A percentile compares a stretch with the other conserved stretches of the same genome.
Evolutionary conservation across 1,140 invertebrate genomes (phyloP).

Genomic region (Lepidurus arcticus): DNA sequence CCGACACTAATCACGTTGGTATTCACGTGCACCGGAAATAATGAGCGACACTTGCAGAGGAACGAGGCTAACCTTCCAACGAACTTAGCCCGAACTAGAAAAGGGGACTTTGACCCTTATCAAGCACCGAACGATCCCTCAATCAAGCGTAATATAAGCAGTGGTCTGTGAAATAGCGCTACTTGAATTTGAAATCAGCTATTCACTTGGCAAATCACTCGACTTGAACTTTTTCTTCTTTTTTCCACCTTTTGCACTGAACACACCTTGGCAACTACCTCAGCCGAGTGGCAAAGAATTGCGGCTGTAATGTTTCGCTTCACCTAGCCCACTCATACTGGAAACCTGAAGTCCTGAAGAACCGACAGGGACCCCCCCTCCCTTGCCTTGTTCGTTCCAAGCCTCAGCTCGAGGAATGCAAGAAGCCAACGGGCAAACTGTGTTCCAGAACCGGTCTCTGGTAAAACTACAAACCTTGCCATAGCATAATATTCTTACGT

Average conservation of each 20-base stretch:
- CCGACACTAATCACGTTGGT: neutral
- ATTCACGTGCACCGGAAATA: neutral
- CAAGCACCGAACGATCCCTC: neutral
- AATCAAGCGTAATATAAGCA: slow-evolving; percentile 13
- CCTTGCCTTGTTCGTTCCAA: neutral
- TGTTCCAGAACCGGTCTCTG: neutral
- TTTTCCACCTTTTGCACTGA: neutral
- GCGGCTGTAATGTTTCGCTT: slow-evolving; percentile 12
- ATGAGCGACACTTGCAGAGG: neutral
- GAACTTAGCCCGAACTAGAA: neutral
- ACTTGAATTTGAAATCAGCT: neutral
- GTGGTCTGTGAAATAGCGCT: neutral
- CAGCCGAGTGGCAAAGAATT: neutral
- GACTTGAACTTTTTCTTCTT: neutral
- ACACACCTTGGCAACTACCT: neutral
- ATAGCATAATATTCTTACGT: slow-evolving; percentile 17
- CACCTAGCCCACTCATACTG: neutral
- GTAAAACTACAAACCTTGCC: too few relatives aligned
- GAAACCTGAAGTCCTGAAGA: slow-evolving; percentile 13
- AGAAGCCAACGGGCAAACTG: slow-evolving; percentile 13
- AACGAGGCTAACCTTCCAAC: neutral
- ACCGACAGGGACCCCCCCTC: neutral
- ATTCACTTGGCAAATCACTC: neutral
- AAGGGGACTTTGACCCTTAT: neutral
- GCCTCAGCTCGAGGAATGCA: neutral